Evolutionary conservation across 2,113 vertebrate species (phyloP).

Genomic region (Taurulus bubalis): DNA sequence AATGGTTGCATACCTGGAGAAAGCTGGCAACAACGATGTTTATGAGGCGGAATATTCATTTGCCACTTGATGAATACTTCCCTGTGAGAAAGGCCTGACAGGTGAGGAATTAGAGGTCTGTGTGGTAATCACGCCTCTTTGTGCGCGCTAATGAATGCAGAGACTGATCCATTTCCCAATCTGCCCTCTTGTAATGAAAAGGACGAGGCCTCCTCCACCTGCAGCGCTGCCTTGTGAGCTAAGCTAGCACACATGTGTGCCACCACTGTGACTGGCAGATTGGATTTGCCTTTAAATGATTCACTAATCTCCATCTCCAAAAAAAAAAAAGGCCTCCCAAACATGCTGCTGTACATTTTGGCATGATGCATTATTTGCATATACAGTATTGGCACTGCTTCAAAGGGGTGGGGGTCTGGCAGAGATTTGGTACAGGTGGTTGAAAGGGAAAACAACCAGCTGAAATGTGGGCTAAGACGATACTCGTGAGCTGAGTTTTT

Average conservation of each 20-base stretch:
- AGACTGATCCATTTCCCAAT: conserved; percentile 61
- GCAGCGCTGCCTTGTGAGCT: conserved; percentile 53
- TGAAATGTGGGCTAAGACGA: conserved; percentile 18
- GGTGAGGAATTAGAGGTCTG: conserved; percentile 58
- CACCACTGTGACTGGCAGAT: conserved; percentile 57
- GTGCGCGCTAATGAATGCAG: conserved; percentile 65
- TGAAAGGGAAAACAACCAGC: conserved; percentile 11
- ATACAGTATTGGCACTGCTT: conserved; percentile 43
- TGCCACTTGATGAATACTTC: conserved; percentile 54
- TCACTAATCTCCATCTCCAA: conserved; percentile 62
- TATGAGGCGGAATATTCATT: conserved; percentile 43
- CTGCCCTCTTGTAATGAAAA: conserved; percentile 55
- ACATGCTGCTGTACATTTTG: conserved; percentile 51
- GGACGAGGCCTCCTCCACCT: conserved; percentile 37
- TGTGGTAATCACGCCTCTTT: conserved; percentile 43
- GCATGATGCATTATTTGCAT: conserved; percentile 54
- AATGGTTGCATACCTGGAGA: conserved; percentile 62
- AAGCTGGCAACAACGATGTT: conserved; percentile 65
- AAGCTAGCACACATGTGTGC: conserved; percentile 40
- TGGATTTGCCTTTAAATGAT: conserved; percentile 73
- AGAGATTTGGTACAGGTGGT: conserved; percentile 34
- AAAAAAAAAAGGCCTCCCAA: conserved; percentile 62
- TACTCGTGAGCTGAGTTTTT: neutral
- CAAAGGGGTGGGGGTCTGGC: conserved; percentile 14
- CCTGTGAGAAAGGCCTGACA: conserved; percentile 56